Conservation (phyloP, 2,113 vertebrate genomes). For the Alethe castanea region DNA sequence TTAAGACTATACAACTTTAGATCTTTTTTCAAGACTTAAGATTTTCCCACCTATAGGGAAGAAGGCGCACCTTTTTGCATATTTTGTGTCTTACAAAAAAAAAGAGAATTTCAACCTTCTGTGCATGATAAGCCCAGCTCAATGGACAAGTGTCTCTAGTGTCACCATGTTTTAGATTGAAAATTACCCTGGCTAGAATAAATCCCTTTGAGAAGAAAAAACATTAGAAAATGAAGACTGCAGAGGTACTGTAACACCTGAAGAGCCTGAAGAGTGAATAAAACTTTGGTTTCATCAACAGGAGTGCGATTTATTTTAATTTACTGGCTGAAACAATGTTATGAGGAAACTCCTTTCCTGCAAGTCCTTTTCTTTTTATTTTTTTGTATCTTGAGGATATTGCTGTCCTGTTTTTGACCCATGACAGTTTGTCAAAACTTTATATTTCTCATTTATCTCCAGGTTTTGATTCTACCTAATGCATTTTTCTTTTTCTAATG, state of each 20-base stretch:
- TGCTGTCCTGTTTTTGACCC: neutral
- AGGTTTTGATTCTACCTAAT: neutral
- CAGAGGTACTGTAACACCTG: neutral
- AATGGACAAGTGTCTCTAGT: neutral
- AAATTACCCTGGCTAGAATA: neutral
- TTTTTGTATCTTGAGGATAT: neutral
- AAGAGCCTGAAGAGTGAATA: neutral
- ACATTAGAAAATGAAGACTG: neutral
- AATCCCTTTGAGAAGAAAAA: neutral
- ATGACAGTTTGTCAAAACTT: neutral
- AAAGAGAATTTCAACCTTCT: neutral
- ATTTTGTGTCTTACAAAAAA: neutral
- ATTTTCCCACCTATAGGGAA: neutral
- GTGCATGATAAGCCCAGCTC: neutral
- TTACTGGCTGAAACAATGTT: neutral
- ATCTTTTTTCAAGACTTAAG: neutral
- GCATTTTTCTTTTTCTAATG: neutral
- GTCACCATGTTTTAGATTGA: neutral
- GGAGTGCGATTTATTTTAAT: neutral
- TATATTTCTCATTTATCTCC: neutral
- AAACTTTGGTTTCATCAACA: neutral
- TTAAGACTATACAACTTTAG: neutral
- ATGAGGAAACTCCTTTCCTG: neutral
- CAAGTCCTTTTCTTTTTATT: neutral
- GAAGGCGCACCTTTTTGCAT: neutral